phyloP scores from a whole-genome alignment of 2,888 invertebrate genomes.

The Azorinus chamasolen region DNA sequence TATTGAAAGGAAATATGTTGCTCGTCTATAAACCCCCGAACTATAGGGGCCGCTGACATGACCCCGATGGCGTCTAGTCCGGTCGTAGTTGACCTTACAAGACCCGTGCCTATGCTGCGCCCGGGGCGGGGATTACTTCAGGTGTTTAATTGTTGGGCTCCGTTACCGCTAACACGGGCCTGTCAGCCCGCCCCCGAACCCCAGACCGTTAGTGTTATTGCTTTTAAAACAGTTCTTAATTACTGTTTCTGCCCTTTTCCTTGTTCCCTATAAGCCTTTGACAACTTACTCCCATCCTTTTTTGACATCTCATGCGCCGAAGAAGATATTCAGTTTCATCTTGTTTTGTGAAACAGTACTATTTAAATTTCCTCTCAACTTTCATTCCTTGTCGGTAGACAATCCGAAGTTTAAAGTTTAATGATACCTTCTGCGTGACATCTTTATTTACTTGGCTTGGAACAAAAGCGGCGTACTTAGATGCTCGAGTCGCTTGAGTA shows the following conservation, averaged over 20 bases:
- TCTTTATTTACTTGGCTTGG: constrained; percentile 49
- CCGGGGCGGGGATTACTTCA: not conserved
- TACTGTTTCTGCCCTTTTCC: not conserved
- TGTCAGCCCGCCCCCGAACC: no score
- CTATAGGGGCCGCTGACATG: no score
- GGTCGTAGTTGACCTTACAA: no score
- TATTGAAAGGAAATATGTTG: no score
- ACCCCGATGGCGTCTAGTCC: no score
- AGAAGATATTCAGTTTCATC: no score
- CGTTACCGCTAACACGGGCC: no score
- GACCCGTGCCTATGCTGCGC: not conserved
- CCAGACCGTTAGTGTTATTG: constrained; percentile 2
- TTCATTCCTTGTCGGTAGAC: constrained; percentile 14
- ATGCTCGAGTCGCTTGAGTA: constrained; percentile 55
- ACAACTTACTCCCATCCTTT: constrained; percentile 5
- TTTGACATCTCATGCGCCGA: not conserved
- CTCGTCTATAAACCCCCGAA: no score
- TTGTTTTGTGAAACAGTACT: not conserved
- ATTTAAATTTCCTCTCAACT: constrained; percentile 23
- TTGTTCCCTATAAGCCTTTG: not conserved
- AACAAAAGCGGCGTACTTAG: constrained; percentile 45
- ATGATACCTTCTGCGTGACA: constrained; percentile 51
- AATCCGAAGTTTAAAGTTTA: constrained; percentile 20
- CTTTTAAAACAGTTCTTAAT: no score
- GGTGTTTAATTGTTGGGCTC: constrained; percentile 5